These are phyloP conservation scores for Caenorhabditis afra DNA, from an alignment of 2,888 invertebrate species.

Conservation along the genomic window DNA sequence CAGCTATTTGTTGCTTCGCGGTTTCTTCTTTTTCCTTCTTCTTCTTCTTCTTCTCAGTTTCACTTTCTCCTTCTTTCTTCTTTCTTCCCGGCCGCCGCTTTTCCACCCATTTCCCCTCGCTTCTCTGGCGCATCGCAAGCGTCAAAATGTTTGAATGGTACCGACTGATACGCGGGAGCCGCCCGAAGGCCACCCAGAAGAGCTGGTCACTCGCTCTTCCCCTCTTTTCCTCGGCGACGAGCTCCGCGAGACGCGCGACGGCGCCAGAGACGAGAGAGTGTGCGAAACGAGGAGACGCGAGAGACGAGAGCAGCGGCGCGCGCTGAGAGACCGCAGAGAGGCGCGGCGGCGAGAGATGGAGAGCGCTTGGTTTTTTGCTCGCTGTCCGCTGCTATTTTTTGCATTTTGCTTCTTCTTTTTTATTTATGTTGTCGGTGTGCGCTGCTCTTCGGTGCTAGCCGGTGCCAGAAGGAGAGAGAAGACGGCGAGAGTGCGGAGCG, in stretches of 20 bases:
- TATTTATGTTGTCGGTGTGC: conserved; percentile 26
- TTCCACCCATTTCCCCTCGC: conserved; percentile 8
- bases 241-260: background rate
- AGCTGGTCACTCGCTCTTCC: too few relatives aligned
- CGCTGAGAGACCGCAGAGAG: conserved; percentile 22
- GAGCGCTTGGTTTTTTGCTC: conserved; percentile 12
- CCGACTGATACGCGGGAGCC: conserved; percentile 45
- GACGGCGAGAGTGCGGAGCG: conserved; percentile 4
- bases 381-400: conserved; percentile 24
- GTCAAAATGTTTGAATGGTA: conserved; percentile 38
- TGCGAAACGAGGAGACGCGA: background rate
- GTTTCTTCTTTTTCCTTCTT: conserved; percentile 6
- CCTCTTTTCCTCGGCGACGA: background rate
- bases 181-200: conserved; percentile 15
- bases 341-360: conserved; percentile 17
- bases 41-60: conserved; percentile 12
- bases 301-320: conserved; percentile 35
- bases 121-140: conserved; percentile 10
- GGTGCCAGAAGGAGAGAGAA: conserved; percentile 24
- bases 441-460: conserved; percentile 38
- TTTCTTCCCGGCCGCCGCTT: background rate
- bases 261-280: background rate
- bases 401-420: conserved; percentile 17
- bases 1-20: conserved; percentile 7
- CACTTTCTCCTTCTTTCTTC: conserved; percentile 11